These are phyloP conservation scores for Endomychus coccineus DNA, from an alignment of 2,888 invertebrate species.

Conservation along the genomic window DNA sequence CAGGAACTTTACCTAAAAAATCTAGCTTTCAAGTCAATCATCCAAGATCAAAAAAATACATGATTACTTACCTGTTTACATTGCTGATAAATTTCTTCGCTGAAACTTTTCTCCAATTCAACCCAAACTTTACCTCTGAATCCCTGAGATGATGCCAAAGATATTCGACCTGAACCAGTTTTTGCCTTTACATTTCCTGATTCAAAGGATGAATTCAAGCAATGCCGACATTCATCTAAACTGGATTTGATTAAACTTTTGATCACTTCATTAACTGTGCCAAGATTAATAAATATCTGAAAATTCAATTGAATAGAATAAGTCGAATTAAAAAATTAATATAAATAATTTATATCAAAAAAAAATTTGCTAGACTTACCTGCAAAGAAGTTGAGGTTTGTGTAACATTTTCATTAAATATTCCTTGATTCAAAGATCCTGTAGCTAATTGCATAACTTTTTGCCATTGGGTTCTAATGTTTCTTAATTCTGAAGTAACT, in stretches of 20 bases:
- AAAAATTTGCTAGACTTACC: constrained; percentile 38
- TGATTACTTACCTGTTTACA: constrained; percentile 55
- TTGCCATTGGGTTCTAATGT: constrained; percentile 62
- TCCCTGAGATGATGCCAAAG: constrained; percentile 41
- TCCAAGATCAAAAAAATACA: constrained; percentile 4
- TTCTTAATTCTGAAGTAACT: constrained; percentile 67
- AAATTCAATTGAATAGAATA: constrained; percentile 18
- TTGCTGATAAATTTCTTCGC: constrained; percentile 62
- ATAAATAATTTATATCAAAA: neutral
- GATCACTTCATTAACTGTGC: constrained; percentile 46
- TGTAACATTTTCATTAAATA: constrained; percentile 64
- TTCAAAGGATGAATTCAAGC: constrained; percentile 49
- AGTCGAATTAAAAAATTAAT: constrained; percentile 1
- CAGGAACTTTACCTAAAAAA: constrained; percentile 43
- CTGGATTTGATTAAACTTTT: constrained; percentile 48
- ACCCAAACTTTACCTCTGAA: constrained; percentile 73
- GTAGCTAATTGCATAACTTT: constrained; percentile 75
- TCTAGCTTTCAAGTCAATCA: constrained; percentile 4
- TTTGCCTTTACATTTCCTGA: constrained; percentile 28
- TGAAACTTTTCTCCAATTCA: constrained; percentile 79
- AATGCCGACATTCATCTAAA: constrained; percentile 48
- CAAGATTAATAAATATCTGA: constrained; percentile 42
- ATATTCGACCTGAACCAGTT: constrained; percentile 52
- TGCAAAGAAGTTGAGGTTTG: constrained; percentile 60
- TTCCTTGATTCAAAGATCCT: constrained; percentile 70